These are phyloP conservation scores for Eupleurogrammus muticus DNA, from an alignment of 2,797 vertebrate genomes.

Conservation along the genomic window DNA sequence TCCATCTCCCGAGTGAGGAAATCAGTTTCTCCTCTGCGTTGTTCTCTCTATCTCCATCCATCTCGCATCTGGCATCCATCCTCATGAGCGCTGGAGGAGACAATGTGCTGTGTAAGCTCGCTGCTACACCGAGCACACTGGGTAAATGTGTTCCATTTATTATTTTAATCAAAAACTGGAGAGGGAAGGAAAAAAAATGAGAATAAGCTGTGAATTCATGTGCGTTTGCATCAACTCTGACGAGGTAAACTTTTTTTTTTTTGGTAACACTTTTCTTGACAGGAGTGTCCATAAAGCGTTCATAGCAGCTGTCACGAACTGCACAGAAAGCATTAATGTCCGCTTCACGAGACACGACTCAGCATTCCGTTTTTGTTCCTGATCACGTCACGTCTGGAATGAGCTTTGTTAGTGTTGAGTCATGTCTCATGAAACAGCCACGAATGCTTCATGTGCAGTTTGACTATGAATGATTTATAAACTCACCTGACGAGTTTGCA, in stretches of 20 bases:
- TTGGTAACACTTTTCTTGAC: no score
- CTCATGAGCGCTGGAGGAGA: conserved; percentile 12
- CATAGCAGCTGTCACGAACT: no score
- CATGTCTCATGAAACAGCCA: no score
- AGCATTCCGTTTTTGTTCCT: no score
- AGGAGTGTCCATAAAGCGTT: no score
- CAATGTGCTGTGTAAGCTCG: conserved; percentile 27
- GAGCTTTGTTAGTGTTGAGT: no score
- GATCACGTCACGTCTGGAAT: no score
- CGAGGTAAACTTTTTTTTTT: neutral
- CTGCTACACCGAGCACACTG: conserved; percentile 5
- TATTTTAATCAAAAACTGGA: conserved; percentile 14
- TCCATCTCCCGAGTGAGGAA: conserved; percentile 24
- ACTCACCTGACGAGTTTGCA: no score
- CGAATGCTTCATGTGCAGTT: no score
- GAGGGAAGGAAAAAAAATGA: conserved; percentile 12
- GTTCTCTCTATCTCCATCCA: conserved; percentile 21
- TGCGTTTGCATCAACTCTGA: neutral
- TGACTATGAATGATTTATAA: no score
- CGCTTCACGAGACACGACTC: no score
- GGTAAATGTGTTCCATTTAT: conserved; percentile 44
- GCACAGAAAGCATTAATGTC: no score
- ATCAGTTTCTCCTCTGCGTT: conserved; percentile 35
- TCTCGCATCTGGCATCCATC: conserved; percentile 13
- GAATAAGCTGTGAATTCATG: neutral